Evolutionary conservation across 2,888 invertebrate species (phyloP), one percentile per base, ranked within the genome.

Genomic region (Drosophila testacea): DNA sequence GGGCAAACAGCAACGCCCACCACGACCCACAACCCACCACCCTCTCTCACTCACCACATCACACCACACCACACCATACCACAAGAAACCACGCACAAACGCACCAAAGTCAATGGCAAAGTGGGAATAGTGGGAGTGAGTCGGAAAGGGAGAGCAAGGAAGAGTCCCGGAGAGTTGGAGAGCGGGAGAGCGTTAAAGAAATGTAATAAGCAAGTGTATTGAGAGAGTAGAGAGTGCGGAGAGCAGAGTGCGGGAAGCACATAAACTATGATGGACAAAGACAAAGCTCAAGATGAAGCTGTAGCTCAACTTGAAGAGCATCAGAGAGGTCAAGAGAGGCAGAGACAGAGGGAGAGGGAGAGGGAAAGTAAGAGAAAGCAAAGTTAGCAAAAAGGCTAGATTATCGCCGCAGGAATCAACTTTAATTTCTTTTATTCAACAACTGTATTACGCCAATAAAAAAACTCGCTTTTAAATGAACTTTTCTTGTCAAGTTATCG

Each of bases 221-320:
- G 48, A 46, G 52, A 22, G 22, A 22, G 22, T 22, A 22, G 3
- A 22, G 22, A 22, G 22, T 22, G 22, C 22, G 22, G 22, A 22
- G 22, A 13, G 51, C 39, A 34, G 41, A 32, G 32, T 13, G 61
- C 22, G 28, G 16, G 7, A 16, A 27, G 41, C 56, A 60, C 63
- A 73, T 77, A 59, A 81, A 81, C 81, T 81, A 74, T 68, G 78
- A 81, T 79, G 76, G 77, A 76, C 73, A 59, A 46, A 46, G 64
- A 32, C 44, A 50, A 32, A 13, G 56, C 42, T 42, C 16, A 46
- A 57, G 46, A 38, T 46, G 56, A 47, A 57, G 46, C 46, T 9
- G 27, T 57, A 13, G 56, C 34, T 46, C 46, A 47, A 30, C 46
- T 13, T 32, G 36, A 47, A 13, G 22, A 32, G 32, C 22, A 32